These are phyloP conservation scores for Anolis apletophallus DNA, from an alignment of 2,797 vertebrate genomes.

Conservation along the genomic window DNA sequence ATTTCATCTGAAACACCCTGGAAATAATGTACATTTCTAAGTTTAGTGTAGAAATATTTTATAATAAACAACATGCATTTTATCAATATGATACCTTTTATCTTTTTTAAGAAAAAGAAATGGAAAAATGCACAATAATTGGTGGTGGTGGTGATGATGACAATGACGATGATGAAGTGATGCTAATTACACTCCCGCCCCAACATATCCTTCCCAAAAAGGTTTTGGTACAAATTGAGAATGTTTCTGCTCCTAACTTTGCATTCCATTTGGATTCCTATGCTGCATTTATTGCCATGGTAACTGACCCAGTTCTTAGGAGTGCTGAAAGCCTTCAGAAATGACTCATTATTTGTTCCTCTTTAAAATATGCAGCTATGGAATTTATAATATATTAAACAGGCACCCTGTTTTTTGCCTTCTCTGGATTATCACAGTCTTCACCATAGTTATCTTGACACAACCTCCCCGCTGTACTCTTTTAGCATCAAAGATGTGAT, in stretches of 20 bases:
- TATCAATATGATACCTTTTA: not conserved
- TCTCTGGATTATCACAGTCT: not conserved
- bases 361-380: slow-evolving; percentile 24
- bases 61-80: slow-evolving; percentile 14
- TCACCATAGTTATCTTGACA: not conserved
- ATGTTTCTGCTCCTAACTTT: not conserved
- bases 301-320: slow-evolving; percentile 22
- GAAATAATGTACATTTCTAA: slow-evolving; percentile 46
- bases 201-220: not conserved
- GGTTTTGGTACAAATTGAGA: not conserved
- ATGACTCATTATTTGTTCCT: not conserved
- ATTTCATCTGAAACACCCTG: slow-evolving; percentile 38
- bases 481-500: not conserved
- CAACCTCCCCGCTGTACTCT: not conserved
- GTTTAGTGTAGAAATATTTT: not conserved
- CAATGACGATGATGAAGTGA: not conserved
- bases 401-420: not conserved
- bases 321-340: not conserved
- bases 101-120: not conserved
- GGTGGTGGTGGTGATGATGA: too few relatives aligned
- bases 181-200: not conserved
- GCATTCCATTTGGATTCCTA: not conserved
- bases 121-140: too few relatives aligned
- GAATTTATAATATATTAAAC: slow-evolving; percentile 14
- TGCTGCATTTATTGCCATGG: not conserved